Conservation (phyloP, 2,797 vertebrate species). For the Gephyroberyx darwinii region DNA sequence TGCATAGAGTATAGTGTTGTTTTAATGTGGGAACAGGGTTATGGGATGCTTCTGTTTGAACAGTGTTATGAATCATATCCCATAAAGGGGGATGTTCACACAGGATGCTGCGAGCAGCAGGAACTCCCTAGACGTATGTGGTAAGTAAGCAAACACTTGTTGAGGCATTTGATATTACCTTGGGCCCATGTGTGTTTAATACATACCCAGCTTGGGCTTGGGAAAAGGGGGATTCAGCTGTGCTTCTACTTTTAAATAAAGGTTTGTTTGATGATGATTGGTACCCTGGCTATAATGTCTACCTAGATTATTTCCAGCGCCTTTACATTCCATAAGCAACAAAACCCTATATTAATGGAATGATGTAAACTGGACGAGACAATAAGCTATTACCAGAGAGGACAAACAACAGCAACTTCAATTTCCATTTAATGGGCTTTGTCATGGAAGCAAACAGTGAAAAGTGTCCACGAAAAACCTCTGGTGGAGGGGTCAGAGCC, state of each 20-base stretch:
- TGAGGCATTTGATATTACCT: conserved; percentile 28
- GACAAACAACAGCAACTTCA: conserved; percentile 23
- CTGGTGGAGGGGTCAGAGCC: conserved; percentile 26
- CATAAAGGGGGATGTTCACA: conserved; percentile 29
- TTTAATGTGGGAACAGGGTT: conserved; percentile 12
- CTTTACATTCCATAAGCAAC: not conserved
- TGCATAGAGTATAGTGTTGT: not conserved
- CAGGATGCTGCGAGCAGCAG: conserved; percentile 36
- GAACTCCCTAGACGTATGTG: conserved; percentile 37
- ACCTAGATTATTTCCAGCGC: conserved; percentile 1
- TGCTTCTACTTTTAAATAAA: conserved; percentile 1
- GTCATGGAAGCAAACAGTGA: conserved; percentile 27
- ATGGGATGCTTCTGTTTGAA: conserved; percentile 44
- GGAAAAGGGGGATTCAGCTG: not conserved
- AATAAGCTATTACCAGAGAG: conserved; percentile 1
- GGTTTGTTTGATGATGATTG: conserved; percentile 9
- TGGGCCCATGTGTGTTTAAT: conserved; percentile 28
- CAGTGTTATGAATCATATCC: conserved; percentile 50
- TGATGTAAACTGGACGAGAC: conserved; percentile 10
- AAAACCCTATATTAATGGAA: conserved; percentile 10
- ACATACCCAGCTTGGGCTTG: conserved; percentile 10
- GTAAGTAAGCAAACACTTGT: conserved; percentile 33
- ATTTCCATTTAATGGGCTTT: conserved; percentile 26
- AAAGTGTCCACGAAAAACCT: conserved; percentile 30
- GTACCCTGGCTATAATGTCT: not conserved